Evolutionary conservation across 1,140 invertebrate species (phyloP), one percentile per base, ranked within the genome.

Genomic region (Drosophila saltans): DNA sequence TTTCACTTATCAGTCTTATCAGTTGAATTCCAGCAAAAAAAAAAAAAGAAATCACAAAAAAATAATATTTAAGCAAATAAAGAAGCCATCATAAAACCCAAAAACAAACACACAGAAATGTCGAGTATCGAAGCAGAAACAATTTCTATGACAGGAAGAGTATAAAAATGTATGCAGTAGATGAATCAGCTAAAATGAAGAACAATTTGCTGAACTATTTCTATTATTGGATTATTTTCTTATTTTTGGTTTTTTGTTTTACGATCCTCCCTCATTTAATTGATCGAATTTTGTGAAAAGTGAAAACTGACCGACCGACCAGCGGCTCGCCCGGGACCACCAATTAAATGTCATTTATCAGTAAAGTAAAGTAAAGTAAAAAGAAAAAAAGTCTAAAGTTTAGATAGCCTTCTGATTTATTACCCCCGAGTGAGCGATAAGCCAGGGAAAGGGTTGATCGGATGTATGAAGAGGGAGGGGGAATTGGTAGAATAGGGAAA

Each of bases 361-460:
- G 84, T 66, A 59, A 59, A 43, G 66, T 63, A 61, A 69, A 33
- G 16, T 16, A 16, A 16, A 16, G 16, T 16, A 16, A 56, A 30
- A 66, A 59, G 66, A 80, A 48, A 66, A 72, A 36, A 70, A 65
- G 78, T 88, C 72, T 80, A 90, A 82, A 80, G 82, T 90, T 90
- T 90, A 90, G 86, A 90, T 90, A 90, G 86, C 88, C 86, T 88
- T 76, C 86, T 90, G 86, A 90, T 90, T 90, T 90, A 90, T 90
- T n/a, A 67, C 75, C 28, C 61, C 40, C 33, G 33, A n/a, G 39
- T 59, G 56, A 11, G 61, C 81, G 84, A 88, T 88, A 88, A 88
- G 70, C 71, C n/a, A 26, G 43, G 30, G 62, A 64, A 64, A 64
- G 62, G 62, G 45, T 45, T 64, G 55, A 41, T 10, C 43, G 21